These are phyloP conservation scores for Cantharis lateralis DNA, from an alignment of 2,888 invertebrate genomes.

Conservation along the genomic window DNA sequence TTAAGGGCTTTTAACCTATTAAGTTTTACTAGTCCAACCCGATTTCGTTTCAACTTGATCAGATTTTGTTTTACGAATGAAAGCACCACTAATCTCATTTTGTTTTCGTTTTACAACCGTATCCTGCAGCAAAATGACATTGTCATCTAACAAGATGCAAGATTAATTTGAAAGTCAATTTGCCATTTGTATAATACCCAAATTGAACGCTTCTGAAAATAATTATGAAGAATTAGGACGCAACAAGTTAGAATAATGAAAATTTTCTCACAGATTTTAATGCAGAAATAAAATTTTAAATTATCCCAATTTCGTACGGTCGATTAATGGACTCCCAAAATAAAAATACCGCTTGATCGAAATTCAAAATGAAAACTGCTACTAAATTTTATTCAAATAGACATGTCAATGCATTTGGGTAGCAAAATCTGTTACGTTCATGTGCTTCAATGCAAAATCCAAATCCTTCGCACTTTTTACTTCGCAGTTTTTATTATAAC, in stretches of 20 bases:
- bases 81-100: conserved; percentile 10
- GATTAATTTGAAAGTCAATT: conserved; percentile 14
- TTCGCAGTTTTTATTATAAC: not conserved
- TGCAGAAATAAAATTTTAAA: not conserved
- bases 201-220: not conserved
- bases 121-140: not conserved
- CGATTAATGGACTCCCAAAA: no score
- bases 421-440: not conserved
- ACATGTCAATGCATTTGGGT: not conserved
- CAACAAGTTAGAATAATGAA: not conserved
- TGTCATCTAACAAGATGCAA: conserved; percentile 8
- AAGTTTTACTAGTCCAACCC: not conserved
- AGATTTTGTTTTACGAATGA: conserved; percentile 3
- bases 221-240: not conserved
- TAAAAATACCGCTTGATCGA: not conserved
- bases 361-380: not conserved
- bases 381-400: not conserved
- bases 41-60: conserved; percentile 1
- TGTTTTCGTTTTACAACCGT: conserved; percentile 3
- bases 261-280: not conserved
- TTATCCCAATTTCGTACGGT: not conserved
- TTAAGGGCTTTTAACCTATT: conserved; percentile 1
- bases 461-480: not conserved
- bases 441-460: not conserved
- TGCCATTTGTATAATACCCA: conserved; percentile 3